phyloP scores from a whole-genome alignment of 1,140 invertebrate species.

The Subanguina moxae region DNA sequence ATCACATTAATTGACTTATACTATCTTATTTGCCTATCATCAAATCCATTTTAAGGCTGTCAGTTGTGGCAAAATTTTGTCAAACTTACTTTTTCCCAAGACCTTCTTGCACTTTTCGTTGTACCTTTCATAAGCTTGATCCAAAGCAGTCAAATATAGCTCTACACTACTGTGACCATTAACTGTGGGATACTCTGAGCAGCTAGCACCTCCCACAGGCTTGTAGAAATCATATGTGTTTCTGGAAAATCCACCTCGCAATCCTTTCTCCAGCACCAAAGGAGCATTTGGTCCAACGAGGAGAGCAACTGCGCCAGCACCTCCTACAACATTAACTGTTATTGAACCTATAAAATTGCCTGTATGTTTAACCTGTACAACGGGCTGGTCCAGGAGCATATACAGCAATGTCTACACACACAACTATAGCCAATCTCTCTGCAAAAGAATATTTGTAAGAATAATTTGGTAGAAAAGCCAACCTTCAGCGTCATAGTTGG shows the following conservation, averaged over 20 bases:
- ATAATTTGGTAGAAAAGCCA: slow-evolving; percentile 26
- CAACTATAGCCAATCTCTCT: slow-evolving; percentile 29
- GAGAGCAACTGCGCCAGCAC: slow-evolving; percentile 94
- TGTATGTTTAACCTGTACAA: slow-evolving; percentile 86
- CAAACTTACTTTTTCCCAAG: slow-evolving; percentile 23
- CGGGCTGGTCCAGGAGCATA: slow-evolving; percentile 86
- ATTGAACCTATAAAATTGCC: slow-evolving; percentile 69
- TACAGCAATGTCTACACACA: slow-evolving; percentile 69
- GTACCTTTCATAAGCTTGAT: slow-evolving; percentile 78
- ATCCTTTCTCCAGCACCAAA: slow-evolving; percentile 27
- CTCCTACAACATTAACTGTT: slow-evolving; percentile 78
- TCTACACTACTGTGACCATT: slow-evolving; percentile 90
- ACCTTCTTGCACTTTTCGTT: slow-evolving; percentile 66
- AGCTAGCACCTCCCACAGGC: slow-evolving; percentile 69
- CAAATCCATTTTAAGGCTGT: too few relatives aligned
- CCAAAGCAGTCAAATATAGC: slow-evolving; percentile 86
- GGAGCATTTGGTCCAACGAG: slow-evolving; percentile 72
- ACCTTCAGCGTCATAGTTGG: slow-evolving; percentile 85
- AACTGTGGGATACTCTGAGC: slow-evolving; percentile 83
- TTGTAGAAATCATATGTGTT: slow-evolving; percentile 99
- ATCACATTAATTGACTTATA: too few relatives aligned
- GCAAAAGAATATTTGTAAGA: not conserved
- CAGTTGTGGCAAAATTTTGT: too few relatives aligned
- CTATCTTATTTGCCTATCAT: too few relatives aligned
- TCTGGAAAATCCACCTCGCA: slow-evolving; percentile 72